These are phyloP conservation scores for Cheumatopsyche charites DNA, from an alignment of 1,140 invertebrate species.

Conservation along the genomic window DNA sequence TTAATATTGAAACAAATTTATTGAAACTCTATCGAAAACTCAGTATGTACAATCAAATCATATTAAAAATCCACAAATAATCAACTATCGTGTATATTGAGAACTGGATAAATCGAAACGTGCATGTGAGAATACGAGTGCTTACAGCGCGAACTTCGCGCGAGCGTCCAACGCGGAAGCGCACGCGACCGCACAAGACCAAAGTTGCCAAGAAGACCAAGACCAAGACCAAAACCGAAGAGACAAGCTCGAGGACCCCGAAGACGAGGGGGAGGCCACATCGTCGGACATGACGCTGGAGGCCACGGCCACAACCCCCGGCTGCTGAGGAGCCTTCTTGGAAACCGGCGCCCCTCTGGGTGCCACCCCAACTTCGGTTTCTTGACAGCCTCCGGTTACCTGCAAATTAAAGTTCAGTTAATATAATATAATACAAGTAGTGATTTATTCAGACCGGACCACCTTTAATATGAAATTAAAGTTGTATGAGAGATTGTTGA, in stretches of 20 bases:
- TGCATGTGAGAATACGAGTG: background rate
- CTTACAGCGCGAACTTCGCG: background rate
- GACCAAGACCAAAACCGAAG: too few species aligned
- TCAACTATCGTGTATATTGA: background rate
- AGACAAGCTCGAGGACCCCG: background rate
- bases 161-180: too few species aligned
- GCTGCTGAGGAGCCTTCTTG: constrained; percentile 1
- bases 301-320: constrained; percentile 29
- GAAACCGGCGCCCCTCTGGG: constrained; percentile 18
- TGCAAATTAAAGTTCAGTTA: constrained; percentile 6
- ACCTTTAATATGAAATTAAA: too few species aligned
- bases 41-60: background rate
- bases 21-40: background rate
- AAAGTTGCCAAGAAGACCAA: constrained; percentile 6
- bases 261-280: constrained; percentile 2
- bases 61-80: background rate
- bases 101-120: too few species aligned
- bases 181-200: too few species aligned
- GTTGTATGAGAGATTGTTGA: too few species aligned
- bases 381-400: constrained; percentile 1
- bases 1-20: too few species aligned
- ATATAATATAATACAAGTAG: background rate
- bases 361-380: background rate
- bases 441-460: too few species aligned
- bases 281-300: constrained; percentile 34